Evolutionary conservation across 2,888 invertebrate species (phyloP).

Genomic region (Hecatera dysodea): DNA sequence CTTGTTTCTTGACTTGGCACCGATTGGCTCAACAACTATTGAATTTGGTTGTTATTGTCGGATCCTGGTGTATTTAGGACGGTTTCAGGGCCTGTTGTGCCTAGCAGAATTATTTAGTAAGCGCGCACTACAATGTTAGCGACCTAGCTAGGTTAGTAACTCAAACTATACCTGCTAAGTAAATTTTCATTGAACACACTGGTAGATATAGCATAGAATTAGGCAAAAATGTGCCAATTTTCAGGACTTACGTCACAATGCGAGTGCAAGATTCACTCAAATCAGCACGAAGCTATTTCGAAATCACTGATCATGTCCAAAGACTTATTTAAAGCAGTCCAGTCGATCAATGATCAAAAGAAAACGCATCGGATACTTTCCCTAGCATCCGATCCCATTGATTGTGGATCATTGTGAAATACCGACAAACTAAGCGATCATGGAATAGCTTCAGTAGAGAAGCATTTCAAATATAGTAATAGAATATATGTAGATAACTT

Average conservation of each 20-base stretch:
- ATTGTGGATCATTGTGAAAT: background rate
- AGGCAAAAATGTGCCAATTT: background rate
- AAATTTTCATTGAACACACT: background rate
- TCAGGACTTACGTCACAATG: background rate
- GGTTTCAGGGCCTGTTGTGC: background rate
- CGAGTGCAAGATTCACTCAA: background rate
- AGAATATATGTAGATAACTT: too few relatives aligned
- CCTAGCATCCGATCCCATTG: slow-evolving; percentile 1
- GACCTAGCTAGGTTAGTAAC: too few relatives aligned
- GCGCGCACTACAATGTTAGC: too few relatives aligned
- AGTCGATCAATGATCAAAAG: slow-evolving; percentile 9
- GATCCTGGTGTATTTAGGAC: slow-evolving; percentile 18
- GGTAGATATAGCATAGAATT: background rate
- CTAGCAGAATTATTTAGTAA: background rate
- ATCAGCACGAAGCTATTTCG: background rate
- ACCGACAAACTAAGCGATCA: background rate
- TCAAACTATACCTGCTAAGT: background rate
- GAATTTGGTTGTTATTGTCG: slow-evolving; percentile 11
- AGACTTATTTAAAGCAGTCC: background rate
- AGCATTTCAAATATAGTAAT: too few relatives aligned
- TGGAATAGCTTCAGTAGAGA: background rate
- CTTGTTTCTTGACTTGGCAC: slow-evolving; percentile 21
- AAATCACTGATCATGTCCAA: background rate
- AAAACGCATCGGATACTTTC: slow-evolving; percentile 30
- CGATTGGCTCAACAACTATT: slow-evolving; percentile 18